Conservation (phyloP, 2,797 vertebrate species). For the Lacerta viridis region DNA sequence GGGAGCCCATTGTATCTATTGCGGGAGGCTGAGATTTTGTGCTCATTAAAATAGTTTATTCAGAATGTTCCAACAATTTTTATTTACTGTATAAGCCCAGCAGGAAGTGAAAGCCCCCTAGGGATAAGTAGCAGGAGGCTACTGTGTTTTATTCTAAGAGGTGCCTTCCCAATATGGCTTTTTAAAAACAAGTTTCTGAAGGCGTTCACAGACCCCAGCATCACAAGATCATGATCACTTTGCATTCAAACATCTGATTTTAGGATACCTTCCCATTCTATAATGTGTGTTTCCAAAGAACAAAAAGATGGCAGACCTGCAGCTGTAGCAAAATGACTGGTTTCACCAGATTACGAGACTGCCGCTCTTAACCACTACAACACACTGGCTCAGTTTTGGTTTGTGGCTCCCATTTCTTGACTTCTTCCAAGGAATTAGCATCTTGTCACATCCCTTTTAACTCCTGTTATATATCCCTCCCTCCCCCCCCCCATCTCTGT, state of each 20-base stretch:
- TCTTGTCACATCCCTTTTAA: neutral
- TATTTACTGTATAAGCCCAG: conserved; percentile 56
- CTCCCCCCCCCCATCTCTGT: neutral
- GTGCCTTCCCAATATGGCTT: too few relatives aligned
- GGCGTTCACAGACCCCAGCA: neutral
- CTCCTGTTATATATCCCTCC: neutral
- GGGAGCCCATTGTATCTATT: conserved; percentile 42
- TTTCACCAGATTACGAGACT: too few relatives aligned
- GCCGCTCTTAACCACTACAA: too few relatives aligned
- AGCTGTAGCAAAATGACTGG: neutral
- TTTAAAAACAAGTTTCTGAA: neutral
- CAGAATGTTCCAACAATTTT: neutral
- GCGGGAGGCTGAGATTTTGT: conserved; percentile 46
- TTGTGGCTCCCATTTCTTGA: neutral
- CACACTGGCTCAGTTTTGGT: too few relatives aligned
- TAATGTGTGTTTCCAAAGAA: neutral
- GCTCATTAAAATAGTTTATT: conserved; percentile 47
- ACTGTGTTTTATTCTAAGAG: neutral
- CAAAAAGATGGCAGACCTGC: neutral
- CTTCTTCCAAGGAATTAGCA: neutral
- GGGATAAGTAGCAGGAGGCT: conserved; percentile 20
- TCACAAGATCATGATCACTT: neutral
- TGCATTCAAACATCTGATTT: neutral
- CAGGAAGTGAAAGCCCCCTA: neutral
- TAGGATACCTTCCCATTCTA: neutral